Evolutionary conservation across 2,888 invertebrate species (phyloP).

Genomic region (Ashinkailepas kermadecensis): DNA sequence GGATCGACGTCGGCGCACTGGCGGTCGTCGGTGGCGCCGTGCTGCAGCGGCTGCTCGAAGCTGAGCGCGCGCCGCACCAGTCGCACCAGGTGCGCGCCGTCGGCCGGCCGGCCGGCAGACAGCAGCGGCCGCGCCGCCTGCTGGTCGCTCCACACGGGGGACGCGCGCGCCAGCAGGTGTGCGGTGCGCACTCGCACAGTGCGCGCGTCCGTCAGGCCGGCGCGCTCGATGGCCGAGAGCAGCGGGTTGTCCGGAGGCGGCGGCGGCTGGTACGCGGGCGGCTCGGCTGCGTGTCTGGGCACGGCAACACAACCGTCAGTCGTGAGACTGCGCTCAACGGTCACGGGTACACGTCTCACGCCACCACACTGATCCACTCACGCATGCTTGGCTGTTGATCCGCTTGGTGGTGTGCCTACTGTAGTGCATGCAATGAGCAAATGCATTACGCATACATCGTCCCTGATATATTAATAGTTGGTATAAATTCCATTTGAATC

Average conservation of each 20-base stretch:
- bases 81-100: neutral
- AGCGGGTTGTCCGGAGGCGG: neutral
- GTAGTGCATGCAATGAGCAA: too few relatives aligned
- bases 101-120: neutral
- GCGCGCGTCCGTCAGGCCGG: neutral
- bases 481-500: too few relatives aligned
- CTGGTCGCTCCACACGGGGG: neutral
- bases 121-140: slow-evolving; percentile 6
- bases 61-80: slow-evolving; percentile 13
- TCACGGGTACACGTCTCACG: too few relatives aligned
- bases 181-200: neutral
- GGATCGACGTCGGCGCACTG: neutral
- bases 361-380: too few relatives aligned
- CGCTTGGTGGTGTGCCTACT: too few relatives aligned
- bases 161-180: neutral
- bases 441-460: too few relatives aligned
- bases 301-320: too few relatives aligned
- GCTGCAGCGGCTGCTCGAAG: slow-evolving; percentile 16
- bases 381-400: too few relatives aligned
- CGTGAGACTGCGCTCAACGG: too few relatives aligned
- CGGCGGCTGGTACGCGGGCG: neutral
- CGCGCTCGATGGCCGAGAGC: slow-evolving; percentile 14
- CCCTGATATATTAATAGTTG: too few relatives aligned
- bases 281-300: too few relatives aligned
- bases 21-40: neutral